These are phyloP conservation scores for Limnodromus scolopaceus DNA, from an alignment of 2,797 vertebrate genomes.

Conservation along the genomic window DNA sequence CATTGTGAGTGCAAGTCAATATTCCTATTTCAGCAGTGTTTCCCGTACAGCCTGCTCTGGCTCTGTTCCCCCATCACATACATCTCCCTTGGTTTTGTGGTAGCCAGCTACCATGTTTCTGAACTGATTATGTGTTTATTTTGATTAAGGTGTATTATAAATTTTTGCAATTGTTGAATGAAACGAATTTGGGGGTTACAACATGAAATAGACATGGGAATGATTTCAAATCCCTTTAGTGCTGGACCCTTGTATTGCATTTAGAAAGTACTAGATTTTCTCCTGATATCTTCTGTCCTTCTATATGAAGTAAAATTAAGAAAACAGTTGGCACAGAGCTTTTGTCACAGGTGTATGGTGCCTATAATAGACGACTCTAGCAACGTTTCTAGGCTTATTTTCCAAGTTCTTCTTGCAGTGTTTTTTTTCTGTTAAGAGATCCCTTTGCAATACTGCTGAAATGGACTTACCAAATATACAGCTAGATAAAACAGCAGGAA, in stretches of 20 bases:
- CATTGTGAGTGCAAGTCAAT: not conserved
- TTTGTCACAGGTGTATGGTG: not conserved
- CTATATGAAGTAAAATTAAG: not conserved
- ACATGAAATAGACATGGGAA: not conserved
- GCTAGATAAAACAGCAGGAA: not conserved
- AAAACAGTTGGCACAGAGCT: not conserved
- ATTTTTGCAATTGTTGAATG: not conserved
- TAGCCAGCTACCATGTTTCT: not conserved
- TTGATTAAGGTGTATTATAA: not conserved
- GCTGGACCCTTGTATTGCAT: not conserved
- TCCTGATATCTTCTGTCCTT: not conserved
- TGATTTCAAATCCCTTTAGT: not conserved
- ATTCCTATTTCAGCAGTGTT: not conserved
- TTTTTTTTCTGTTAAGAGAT: not conserved
- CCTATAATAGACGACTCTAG: not conserved
- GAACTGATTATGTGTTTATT: not conserved
- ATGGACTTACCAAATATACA: not conserved
- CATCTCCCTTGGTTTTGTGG: not conserved
- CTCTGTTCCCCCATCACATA: not conserved
- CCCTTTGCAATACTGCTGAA: not conserved
- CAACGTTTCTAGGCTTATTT: not conserved
- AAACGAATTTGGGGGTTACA: not conserved
- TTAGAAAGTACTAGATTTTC: not conserved
- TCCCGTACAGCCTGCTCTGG: not conserved
- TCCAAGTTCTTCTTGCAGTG: not conserved